Base-by-base conservation (phyloP, 2,113 vertebrate genomes). In the Nesoenas mayeri region DNA sequence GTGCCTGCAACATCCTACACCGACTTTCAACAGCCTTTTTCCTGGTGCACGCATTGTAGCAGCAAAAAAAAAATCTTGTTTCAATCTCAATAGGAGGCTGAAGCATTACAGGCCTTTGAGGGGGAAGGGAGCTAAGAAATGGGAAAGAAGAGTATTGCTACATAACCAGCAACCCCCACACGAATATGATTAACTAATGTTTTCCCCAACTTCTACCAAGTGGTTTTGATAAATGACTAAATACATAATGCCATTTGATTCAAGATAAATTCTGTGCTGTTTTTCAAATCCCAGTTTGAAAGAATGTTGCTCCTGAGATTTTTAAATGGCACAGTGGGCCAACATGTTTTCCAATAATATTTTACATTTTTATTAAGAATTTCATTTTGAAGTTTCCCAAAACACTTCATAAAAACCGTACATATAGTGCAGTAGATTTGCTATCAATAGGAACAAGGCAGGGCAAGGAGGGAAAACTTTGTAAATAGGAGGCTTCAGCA, bases 261-360 rank as follows among this genome's bases (percentile, higher is more conserved):
- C 94, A 95, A 91, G 85, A 67, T 95, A 92, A 97, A 93, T 96
- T 98, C 82, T 81, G 81, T 93, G 95, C 50, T 93, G 19, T 86
- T 94, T 94, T 97, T 96, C 83, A 97, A 97, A 97, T 97, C 88
- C 91, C 94, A 90, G 83, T 88, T 90, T 94, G 89, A 94, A 88
- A 91, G 57, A 85, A 92, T 31, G 29, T 48, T 72, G 70, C 79
- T 93, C 79, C 73, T 95, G 87, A 94, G 85, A 96, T 95, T 94
- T 90, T 78, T 95, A 56, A 53, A 25, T 51, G 44, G 61, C 80
- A 66, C 36, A 96, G 86, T 38, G 65, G 91, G 61, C 87, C 97
- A 97, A 94, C n/a, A 88, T 89, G 67, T 93, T 94, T 96, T 96
- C 87, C 72, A 93, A 77, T 80, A 79, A 70, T 85, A 82, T 70